Evolutionary conservation across 1,140 invertebrate species (phyloP).

Genomic region (Saccostrea echinata): DNA sequence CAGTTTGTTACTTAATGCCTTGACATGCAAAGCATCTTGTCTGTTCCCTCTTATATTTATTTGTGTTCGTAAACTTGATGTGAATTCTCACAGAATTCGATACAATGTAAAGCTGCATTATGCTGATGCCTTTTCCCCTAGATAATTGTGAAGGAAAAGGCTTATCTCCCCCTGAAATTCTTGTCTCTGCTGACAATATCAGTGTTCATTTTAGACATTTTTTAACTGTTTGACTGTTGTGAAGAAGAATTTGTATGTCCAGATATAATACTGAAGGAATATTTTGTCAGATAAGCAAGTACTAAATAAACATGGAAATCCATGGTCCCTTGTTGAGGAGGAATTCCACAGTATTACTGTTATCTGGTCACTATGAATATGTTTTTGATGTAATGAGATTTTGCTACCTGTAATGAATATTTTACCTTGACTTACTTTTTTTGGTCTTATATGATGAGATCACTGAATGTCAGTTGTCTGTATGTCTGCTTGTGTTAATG

Average conservation of each 20-base stretch:
- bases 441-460: not conserved
- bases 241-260: not conserved
- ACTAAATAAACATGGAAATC: slow-evolving; percentile 9
- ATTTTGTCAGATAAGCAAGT: slow-evolving; percentile 9
- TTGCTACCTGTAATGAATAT: not conserved
- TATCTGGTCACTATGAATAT: not conserved
- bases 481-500: not conserved
- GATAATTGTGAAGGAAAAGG: not conserved
- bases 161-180: not conserved
- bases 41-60: not conserved
- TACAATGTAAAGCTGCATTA: not conserved
- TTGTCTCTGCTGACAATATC: not conserved
- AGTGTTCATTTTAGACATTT: not conserved
- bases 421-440: not conserved
- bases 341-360: not conserved
- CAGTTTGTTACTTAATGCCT: not conserved
- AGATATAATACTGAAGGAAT: not conserved
- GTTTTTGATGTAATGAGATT: slow-evolving; percentile 9
- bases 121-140: not conserved
- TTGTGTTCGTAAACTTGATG: not conserved
- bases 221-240: slow-evolving; percentile 1
- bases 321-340: not conserved
- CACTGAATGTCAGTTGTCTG: not conserved
- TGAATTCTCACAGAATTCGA: no score
- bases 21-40: not conserved